Base-by-base conservation (phyloP, 2,888 invertebrate genomes). In the Agonopterix heracliana region DNA sequence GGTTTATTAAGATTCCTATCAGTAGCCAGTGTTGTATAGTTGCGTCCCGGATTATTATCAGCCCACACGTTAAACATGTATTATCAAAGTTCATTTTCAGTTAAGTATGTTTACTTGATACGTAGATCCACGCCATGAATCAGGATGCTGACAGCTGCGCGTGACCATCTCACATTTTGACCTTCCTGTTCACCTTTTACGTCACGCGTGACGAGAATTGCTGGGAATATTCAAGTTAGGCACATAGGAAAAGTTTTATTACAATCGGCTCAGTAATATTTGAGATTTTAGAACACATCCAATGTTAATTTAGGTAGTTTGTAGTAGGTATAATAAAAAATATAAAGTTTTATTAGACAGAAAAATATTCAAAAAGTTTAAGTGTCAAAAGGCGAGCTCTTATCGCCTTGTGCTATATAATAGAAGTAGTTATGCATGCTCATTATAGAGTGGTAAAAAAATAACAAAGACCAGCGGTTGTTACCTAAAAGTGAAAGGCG, bases 401-500 rank as follows among this genome's bases (percentile, higher is more conserved):
- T 9, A 11, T 13, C 41, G 41, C 11, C 41, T 11, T 41, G 41
- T 41, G 9, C 9, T 9, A 41, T 13, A 41, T 35, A 47, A 41
- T 26, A 26, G 26, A 26, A 26, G 26, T 26, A 26, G 26, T 26
- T 47, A 49, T 54, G 56, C 54, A 46, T 46, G 35, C 45, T 45
- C 35, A 12, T 49, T 49, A 9, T 4, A 43, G 17, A 26, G 44
- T 40, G 34, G 40, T 34, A 34, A 40, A 41, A 55, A 52, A 26
- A 26, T 26, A 26, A 54, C 56, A 56, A 55, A 52, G 56, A 56
- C 61, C 60, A 54, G 56, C 38, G 1, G 47, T 47, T 46, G 53
- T 67, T 68, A 68, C 68, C 68, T 65, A 68, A 65, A 61, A 59
- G 62, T 59, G 62, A 65, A 63, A 64, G 66, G 44, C 38, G 51